Evolutionary conservation across 2,888 invertebrate genomes (phyloP).

Genomic region (Epinotia nisella): DNA sequence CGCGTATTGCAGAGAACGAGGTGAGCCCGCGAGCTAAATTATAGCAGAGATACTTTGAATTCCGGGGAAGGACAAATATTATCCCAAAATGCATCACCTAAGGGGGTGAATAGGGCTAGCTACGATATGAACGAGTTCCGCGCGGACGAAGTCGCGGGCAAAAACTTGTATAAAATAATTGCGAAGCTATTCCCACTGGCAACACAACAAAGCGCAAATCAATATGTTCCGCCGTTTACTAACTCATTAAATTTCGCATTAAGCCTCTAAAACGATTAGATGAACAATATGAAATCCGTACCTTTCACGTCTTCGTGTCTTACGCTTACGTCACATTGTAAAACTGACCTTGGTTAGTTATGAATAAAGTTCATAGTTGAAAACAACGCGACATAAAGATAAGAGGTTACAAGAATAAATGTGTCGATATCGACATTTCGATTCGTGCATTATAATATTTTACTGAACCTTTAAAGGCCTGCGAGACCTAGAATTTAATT

Average conservation of each 20-base stretch:
- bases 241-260: slow-evolving; percentile 66
- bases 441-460: slow-evolving; percentile 24
- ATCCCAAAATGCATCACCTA: too few species aligned
- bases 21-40: too few species aligned
- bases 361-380: neutral
- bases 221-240: slow-evolving; percentile 67
- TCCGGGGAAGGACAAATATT: too few species aligned
- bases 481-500: slow-evolving; percentile 16
- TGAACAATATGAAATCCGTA: slow-evolving; percentile 14
- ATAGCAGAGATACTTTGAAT: too few species aligned
- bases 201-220: slow-evolving; percentile 52
- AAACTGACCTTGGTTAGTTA: neutral
- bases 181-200: neutral
- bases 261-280: slow-evolving; percentile 51
- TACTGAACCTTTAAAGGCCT: neutral
- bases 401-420: neutral
- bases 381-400: neutral
- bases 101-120: too few species aligned
- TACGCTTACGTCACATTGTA: neutral
- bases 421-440: slow-evolving; percentile 1
- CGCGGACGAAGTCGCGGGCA: too few species aligned
- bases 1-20: neutral
- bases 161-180: neutral
- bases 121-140: too few species aligned
- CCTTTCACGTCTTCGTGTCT: slow-evolving; percentile 26